A percentile compares a stretch with the other conserved stretches of the same genome.
These are phyloP conservation scores for Camponotus pennsylvanicus DNA, from an alignment of 1,140 invertebrate species.

Conservation along the genomic window DNA sequence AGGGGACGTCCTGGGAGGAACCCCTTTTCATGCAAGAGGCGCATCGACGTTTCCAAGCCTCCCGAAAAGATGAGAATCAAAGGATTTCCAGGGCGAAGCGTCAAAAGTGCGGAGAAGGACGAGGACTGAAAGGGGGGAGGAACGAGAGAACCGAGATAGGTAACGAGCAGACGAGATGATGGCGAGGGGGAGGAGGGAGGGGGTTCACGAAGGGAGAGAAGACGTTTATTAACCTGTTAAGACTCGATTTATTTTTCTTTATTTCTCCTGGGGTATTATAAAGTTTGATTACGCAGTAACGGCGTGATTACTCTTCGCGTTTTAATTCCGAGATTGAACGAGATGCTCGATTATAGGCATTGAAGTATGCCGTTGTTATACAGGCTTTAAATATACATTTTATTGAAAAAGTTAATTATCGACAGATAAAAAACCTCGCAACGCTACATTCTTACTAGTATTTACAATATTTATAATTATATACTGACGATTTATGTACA, in stretches of 20 bases:
- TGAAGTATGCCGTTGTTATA: conserved; percentile 2
- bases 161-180: conserved; percentile 47
- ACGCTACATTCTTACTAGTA: background rate
- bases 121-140: conserved; percentile 21
- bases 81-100: conserved; percentile 75
- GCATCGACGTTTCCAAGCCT: conserved; percentile 75
- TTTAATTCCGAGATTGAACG: conserved; percentile 48
- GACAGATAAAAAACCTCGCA: background rate
- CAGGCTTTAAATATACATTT: conserved; percentile 18
- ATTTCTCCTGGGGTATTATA: conserved; percentile 58
- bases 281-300: conserved; percentile 58
- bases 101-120: conserved; percentile 27
- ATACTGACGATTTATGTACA: background rate
- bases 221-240: conserved; percentile 65
- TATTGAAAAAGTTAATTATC: conserved; percentile 6
- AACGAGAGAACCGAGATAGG: conserved; percentile 38
- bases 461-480: background rate
- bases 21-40: conserved; percentile 76
- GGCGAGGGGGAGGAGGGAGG: background rate
- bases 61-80: conserved; percentile 78
- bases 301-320: conserved; percentile 50
- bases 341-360: conserved; percentile 35
- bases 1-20: conserved; percentile 78
- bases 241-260: conserved; percentile 64
- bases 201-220: conserved; percentile 50